phyloP scores from a whole-genome alignment of 2,113 vertebrate species.

The Lepidiolamprologus cunningtoni region DNA sequence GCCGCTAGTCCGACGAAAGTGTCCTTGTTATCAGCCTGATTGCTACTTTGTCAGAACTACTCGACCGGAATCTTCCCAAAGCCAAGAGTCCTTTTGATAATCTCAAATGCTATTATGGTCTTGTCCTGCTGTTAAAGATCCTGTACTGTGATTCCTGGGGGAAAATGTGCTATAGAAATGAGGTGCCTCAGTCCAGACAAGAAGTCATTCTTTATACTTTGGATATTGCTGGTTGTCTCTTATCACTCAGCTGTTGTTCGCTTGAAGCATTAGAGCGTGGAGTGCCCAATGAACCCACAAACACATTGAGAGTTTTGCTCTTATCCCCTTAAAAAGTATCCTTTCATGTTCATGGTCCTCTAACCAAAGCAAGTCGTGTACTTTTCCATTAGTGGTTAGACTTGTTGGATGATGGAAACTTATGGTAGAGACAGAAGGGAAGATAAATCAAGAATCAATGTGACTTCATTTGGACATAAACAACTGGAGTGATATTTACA shows the following conservation, averaged over 20 bases:
- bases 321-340: background rate
- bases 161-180: rapidly evolving
- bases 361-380: background rate
- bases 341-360: background rate
- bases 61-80: background rate
- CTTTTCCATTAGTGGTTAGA: background rate
- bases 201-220: background rate
- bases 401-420: background rate
- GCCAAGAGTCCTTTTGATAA: conserved; percentile 6
- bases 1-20: background rate
- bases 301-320: background rate
- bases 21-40: background rate
- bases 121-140: background rate
- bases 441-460: background rate
- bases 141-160: background rate
- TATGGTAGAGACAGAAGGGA: background rate
- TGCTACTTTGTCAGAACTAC: background rate
- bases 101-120: background rate
- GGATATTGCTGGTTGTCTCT: background rate
- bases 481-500: background rate
- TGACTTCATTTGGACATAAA: background rate
- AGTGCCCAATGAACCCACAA: background rate
- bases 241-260: background rate
- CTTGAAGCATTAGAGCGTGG: background rate
- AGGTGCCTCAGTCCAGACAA: background rate